Conservation (phyloP, 2,113 vertebrate genomes). For the Daphoenositta chrysoptera region DNA sequence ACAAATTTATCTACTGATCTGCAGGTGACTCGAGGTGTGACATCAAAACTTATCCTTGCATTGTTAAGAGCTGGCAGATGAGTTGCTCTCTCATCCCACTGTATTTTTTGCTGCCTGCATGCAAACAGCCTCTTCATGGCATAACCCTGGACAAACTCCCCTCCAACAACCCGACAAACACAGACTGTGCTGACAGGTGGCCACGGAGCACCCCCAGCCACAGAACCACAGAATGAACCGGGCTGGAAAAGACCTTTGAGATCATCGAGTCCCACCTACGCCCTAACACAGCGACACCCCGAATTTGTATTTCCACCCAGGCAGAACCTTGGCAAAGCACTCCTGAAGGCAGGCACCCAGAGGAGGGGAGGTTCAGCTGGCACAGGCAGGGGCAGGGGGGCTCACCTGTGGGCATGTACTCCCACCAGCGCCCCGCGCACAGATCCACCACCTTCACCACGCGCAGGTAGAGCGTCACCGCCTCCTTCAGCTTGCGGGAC, state of each 20-base stretch:
- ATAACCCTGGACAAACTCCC: constrained; percentile 33
- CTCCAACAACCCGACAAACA: constrained; percentile 38
- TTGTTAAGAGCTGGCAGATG: constrained; percentile 21
- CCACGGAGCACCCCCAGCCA: neutral
- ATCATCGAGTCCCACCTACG: neutral
- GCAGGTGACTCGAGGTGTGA: neutral
- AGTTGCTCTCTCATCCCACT: constrained; percentile 27
- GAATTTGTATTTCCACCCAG: fast-evolving
- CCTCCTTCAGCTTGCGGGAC: constrained; percentile 92
- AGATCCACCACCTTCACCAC: constrained; percentile 98
- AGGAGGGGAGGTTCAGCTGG: neutral
- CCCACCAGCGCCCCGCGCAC: constrained; percentile 97
- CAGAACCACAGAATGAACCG: neutral
- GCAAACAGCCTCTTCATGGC: constrained; percentile 39
- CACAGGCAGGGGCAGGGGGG: fast-evolving
- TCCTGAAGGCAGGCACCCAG: neutral
- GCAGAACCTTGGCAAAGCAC: neutral
- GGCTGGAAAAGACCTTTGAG: neutral
- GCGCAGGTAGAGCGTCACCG: constrained; percentile 91
- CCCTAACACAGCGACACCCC: neutral
- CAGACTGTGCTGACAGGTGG: neutral
- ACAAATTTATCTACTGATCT: neutral
- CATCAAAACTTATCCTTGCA: constrained; percentile 28
- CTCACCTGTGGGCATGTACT: constrained; percentile 97
- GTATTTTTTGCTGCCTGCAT: constrained; percentile 44